These are phyloP conservation scores for Frankliniella fusca DNA, from an alignment of 2,888 invertebrate species.

Conservation along the genomic window DNA sequence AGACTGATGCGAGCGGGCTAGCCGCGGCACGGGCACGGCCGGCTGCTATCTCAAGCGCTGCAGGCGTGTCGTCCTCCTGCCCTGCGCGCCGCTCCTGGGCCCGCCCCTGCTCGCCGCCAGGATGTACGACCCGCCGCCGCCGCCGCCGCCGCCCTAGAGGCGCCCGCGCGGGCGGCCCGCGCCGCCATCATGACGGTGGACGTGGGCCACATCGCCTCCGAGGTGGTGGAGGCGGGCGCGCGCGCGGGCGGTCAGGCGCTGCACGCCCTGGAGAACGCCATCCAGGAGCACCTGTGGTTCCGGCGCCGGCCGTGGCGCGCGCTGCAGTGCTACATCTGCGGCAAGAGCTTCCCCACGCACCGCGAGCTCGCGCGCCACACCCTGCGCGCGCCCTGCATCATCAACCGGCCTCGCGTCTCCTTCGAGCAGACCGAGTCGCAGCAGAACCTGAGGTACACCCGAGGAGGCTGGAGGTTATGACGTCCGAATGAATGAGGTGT, in stretches of 20 bases:
- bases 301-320: conserved; percentile 15
- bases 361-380: background rate
- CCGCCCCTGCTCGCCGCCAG: background rate
- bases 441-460: background rate
- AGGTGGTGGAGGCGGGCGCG: background rate
- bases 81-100: background rate
- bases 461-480: background rate
- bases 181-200: background rate
- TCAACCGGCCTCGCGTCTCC: conserved; percentile 10
- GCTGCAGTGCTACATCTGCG: conserved; percentile 7
- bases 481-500: no score
- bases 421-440: conserved; percentile 11
- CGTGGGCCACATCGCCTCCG: background rate
- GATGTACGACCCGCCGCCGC: background rate
- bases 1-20: background rate
- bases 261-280: background rate
- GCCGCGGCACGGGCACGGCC: background rate
- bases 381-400: background rate
- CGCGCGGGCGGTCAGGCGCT: background rate
- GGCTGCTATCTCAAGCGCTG: background rate
- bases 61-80: background rate
- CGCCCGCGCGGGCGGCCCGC: background rate
- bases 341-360: background rate
- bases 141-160: background rate
- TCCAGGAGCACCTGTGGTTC: conserved; percentile 24